Conservation (phyloP, 2,797 vertebrate species). For the Natrix natrix region DNA sequence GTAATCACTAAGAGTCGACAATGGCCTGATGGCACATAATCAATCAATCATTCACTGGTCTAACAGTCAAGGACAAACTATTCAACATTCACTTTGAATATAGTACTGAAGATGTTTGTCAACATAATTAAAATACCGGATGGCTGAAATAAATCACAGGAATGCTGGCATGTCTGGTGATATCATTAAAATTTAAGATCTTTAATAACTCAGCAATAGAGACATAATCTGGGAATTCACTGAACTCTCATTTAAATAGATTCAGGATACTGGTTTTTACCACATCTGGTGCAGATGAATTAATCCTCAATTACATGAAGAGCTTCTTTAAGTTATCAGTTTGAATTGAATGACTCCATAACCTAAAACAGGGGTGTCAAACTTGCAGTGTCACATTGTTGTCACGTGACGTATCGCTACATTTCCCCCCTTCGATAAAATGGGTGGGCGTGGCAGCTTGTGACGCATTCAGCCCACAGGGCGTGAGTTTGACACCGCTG, state of each 20-base stretch:
- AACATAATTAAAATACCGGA: conserved; percentile 71
- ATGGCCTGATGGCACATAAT: background rate
- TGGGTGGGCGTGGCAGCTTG: too few relatives aligned
- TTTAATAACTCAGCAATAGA: conserved; percentile 76
- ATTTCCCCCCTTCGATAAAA: too few relatives aligned
- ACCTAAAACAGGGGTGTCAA: background rate
- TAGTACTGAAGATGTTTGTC: conserved; percentile 91
- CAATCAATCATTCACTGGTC: background rate
- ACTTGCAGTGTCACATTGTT: too few relatives aligned
- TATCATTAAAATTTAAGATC: conserved; percentile 91
- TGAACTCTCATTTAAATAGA: background rate
- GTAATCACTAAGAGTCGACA: background rate
- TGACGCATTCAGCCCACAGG: too few relatives aligned
- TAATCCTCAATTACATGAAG: background rate
- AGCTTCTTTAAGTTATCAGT: background rate
- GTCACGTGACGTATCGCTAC: too few relatives aligned
- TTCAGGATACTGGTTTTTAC: background rate
- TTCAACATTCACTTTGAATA: background rate
- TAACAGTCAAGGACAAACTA: background rate
- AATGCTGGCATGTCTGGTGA: conserved; percentile 92
- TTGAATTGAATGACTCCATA: background rate
- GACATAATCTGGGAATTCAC: background rate
- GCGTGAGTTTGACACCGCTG: too few relatives aligned
- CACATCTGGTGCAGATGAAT: background rate
- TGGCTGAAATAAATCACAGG: conserved; percentile 78